These are phyloP conservation scores for Cryptomyrus ogoouensis DNA, from an alignment of 2,113 vertebrate genomes.

Conservation along the genomic window DNA sequence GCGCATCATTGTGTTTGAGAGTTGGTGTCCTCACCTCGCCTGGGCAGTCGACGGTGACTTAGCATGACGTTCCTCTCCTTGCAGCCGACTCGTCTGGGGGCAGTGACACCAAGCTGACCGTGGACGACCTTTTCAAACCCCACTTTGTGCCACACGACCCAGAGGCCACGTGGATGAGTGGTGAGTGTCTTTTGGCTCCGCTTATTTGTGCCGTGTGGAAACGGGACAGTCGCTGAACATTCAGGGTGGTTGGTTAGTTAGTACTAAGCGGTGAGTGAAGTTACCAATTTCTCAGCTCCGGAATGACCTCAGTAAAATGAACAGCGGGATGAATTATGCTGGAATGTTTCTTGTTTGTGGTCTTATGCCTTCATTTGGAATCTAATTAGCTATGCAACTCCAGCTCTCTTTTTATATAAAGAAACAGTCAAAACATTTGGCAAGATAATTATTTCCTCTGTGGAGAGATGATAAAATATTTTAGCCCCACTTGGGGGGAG, in stretches of 20 bases:
- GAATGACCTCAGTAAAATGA: background rate
- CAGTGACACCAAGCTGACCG: slow-evolving; percentile 79
- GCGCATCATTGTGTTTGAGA: background rate
- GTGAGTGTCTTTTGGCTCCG: slow-evolving; percentile 57
- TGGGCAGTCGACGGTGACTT: background rate
- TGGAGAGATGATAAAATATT: background rate
- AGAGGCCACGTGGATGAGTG: slow-evolving; percentile 88
- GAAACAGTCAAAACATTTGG: background rate
- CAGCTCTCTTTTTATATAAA: background rate
- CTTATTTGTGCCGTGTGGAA: background rate
- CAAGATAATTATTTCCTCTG: background rate
- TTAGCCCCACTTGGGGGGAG: background rate
- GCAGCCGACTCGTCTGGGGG: slow-evolving; percentile 79
- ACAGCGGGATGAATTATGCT: background rate
- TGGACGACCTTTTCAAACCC: slow-evolving; percentile 88
- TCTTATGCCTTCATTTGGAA: background rate
- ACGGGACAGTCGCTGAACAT: background rate
- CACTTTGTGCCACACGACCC: slow-evolving; percentile 81
- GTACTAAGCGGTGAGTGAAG: background rate
- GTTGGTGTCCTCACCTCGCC: background rate
- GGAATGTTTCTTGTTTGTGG: background rate
- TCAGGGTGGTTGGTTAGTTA: background rate
- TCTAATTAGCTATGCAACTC: background rate
- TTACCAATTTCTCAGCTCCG: background rate
- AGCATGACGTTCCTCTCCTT: slow-evolving; percentile 26